Evolutionary conservation across 1,140 invertebrate genomes (phyloP).

Genomic region (Ridgeia piscesae): DNA sequence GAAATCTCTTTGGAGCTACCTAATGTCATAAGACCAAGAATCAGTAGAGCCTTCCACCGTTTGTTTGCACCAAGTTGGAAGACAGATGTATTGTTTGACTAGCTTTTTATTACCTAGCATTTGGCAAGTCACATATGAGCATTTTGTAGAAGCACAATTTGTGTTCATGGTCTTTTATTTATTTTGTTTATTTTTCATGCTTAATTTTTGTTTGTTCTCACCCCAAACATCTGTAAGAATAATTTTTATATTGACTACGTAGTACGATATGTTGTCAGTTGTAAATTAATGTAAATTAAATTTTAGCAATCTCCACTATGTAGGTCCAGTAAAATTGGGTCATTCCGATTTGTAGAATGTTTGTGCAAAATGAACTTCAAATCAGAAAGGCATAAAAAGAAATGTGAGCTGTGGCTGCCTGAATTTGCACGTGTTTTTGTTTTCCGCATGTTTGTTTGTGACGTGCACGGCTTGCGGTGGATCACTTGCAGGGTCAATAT

Average conservation of each 20-base stretch:
- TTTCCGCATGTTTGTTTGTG: background rate
- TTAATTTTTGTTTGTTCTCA: background rate
- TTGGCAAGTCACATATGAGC: background rate
- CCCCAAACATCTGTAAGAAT: background rate
- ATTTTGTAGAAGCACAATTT: background rate
- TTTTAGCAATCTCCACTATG: no score
- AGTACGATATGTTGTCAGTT: background rate
- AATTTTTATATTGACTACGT: background rate
- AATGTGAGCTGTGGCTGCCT: no score
- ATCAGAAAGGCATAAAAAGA: no score
- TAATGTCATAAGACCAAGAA: no score
- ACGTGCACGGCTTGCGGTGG: background rate
- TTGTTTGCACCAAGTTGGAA: no score
- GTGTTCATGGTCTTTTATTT: background rate
- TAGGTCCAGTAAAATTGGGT: no score
- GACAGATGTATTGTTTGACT: background rate
- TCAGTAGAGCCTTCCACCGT: no score
- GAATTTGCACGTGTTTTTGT: no score
- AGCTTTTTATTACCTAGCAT: background rate
- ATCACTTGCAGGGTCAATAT: background rate
- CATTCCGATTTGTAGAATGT: no score
- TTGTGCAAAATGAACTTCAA: no score
- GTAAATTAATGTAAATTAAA: no score
- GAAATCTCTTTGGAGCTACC: no score
- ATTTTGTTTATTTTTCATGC: background rate